phyloP scores from a whole-genome alignment of 2,888 invertebrate species.

The Caenorhabditis angaria region DNA sequence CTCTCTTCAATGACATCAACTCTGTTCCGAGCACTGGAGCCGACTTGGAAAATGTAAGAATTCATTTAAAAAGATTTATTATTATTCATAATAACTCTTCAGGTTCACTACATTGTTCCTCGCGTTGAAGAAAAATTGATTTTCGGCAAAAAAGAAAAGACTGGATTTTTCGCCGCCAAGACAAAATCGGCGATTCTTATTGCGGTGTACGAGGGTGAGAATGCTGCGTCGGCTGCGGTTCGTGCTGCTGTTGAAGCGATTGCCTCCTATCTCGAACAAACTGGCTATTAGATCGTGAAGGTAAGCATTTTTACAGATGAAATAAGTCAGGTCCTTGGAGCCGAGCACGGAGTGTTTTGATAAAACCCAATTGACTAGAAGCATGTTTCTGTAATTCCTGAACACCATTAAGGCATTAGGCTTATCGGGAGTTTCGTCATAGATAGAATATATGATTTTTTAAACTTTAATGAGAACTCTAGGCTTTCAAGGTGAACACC shows the following conservation, averaged over 20 bases:
- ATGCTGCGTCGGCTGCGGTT: slow-evolving; percentile 57
- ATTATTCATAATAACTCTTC: slow-evolving; percentile 5
- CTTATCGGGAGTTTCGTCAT: no score
- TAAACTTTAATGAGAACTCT: no score
- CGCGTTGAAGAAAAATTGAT: slow-evolving; percentile 70
- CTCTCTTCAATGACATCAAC: slow-evolving; percentile 59
- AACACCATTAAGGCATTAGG: no score
- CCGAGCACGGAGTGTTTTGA: no score
- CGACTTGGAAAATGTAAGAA: slow-evolving; percentile 58
- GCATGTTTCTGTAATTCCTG: no score
- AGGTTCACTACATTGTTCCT: slow-evolving; percentile 72
- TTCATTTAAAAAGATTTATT: neutral
- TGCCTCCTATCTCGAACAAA: slow-evolving; percentile 54
- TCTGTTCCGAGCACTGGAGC: slow-evolving; percentile 59
- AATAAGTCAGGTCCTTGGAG: no score
- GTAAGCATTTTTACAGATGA: neutral
- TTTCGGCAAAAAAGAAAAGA: slow-evolving; percentile 71
- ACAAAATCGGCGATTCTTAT: slow-evolving; percentile 65
- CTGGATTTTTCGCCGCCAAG: slow-evolving; percentile 71
- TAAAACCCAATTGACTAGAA: no score
- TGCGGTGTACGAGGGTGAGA: slow-evolving; percentile 71
- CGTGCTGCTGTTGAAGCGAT: slow-evolving; percentile 69
- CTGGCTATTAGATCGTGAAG: slow-evolving; percentile 58
- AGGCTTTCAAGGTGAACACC: no score
- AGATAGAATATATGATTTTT: no score